A percentile compares a stretch with the other conserved stretches of the same genome.
These are phyloP conservation scores for Philaethria dido DNA, from an alignment of 2,888 invertebrate species.

Conservation along the genomic window DNA sequence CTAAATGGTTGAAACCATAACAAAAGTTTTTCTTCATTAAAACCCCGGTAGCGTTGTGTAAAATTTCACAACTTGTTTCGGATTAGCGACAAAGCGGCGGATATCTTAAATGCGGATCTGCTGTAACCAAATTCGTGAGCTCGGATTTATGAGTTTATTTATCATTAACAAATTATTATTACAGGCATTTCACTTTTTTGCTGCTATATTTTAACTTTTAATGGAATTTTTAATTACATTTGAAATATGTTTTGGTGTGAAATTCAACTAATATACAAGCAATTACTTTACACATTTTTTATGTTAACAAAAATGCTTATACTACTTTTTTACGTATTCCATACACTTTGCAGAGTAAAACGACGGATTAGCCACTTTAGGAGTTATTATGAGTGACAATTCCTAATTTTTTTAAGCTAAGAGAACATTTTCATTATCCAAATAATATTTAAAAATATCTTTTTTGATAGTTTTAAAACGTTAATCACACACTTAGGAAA, in stretches of 20 bases:
- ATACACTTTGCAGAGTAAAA: neutral
- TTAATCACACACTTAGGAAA: no score
- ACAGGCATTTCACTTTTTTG: conserved; percentile 71
- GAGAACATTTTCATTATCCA: neutral
- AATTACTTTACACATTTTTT: conserved; percentile 7
- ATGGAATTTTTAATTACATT: conserved; percentile 21
- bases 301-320: neutral
- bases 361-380: no score
- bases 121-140: conserved; percentile 82
- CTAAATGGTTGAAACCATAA: conserved; percentile 23
- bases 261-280: conserved; percentile 14
- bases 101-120: conserved; percentile 84
- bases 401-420: neutral
- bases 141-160: conserved; percentile 84
- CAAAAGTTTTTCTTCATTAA: conserved; percentile 74
- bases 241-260: conserved; percentile 19
- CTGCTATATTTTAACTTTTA: conserved; percentile 37
- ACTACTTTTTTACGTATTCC: neutral
- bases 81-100: conserved; percentile 82
- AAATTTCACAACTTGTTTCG: conserved; percentile 81
- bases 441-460: no score
- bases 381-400: neutral
- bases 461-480: no score
- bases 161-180: conserved; percentile 85
- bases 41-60: conserved; percentile 64